phyloP scores from a whole-genome alignment of 2,888 invertebrate genomes.

The Ptychoptera contaminata region DNA sequence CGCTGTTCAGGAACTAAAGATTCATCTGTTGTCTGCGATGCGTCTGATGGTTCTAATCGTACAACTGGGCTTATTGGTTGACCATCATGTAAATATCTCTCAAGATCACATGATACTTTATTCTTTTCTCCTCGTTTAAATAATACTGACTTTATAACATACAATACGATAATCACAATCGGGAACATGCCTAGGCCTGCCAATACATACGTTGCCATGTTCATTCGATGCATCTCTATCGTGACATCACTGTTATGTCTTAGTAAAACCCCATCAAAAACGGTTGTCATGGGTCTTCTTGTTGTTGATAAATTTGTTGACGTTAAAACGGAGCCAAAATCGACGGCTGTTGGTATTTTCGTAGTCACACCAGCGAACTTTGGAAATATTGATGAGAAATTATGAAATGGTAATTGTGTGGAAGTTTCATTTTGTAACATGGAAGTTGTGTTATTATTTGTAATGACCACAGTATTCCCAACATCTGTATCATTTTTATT shows the following conservation, averaged over 20 bases:
- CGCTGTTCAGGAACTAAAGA: constrained; percentile 22
- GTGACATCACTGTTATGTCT: constrained; percentile 35
- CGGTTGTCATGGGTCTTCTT: constrained; percentile 12
- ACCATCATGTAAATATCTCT: constrained; percentile 43
- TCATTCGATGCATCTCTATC: constrained; percentile 40
- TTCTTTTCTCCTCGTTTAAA: constrained; percentile 32
- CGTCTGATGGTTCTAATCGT: constrained; percentile 19
- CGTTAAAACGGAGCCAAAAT: not conserved
- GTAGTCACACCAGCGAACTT: not conserved
- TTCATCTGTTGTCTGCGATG: constrained; percentile 19
- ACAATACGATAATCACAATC: constrained; percentile 39
- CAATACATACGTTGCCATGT: constrained; percentile 42
- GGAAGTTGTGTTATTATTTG: not conserved
- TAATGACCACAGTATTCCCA: too few relatives aligned
- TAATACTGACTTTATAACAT: constrained; percentile 37
- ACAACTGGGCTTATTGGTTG: constrained; percentile 31
- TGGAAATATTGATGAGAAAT: constrained; percentile 1
- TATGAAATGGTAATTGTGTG: not conserved
- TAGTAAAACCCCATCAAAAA: constrained; percentile 14
- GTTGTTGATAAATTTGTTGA: constrained; percentile 16
- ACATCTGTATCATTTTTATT: too few relatives aligned
- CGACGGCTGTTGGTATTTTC: constrained; percentile 1
- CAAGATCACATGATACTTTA: constrained; percentile 41
- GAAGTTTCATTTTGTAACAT: not conserved
- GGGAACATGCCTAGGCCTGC: constrained; percentile 44